Base-by-base conservation (phyloP, 2,797 vertebrate genomes). In the Limosa lapponica region DNA sequence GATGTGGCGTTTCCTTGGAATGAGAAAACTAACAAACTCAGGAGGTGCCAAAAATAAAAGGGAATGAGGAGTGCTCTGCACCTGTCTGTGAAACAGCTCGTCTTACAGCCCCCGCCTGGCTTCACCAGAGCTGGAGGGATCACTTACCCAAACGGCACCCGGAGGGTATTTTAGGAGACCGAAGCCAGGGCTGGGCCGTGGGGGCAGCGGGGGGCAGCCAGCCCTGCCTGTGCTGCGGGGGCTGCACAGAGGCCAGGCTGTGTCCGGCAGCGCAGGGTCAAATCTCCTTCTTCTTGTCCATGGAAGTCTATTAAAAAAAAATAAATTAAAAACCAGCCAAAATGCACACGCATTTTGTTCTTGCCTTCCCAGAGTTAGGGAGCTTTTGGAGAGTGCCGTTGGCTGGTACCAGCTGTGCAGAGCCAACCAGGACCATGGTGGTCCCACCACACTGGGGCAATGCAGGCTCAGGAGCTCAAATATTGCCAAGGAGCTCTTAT, bases 251-350 rank as follows among this genome's bases (percentile, higher is more conserved):
- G 51, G 10, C 36, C n/a, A n/a, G 66, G 78, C 37, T 9, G 13
- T 0, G 6, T 4, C 20, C 2, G 1, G 25, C 1, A 1, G 15
- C 4, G 30, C 2, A 0, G 37, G 17, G 10, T 22, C 11, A 0
- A 5, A 4, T 16, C 80, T 55, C 57, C n/a, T 84, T 34, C 52
- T 52, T 48, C 51, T 2, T 5, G 11, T 17, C 18, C 27, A 0
- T 4, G 25, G 36, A 37, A 25, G 11, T 1, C 78, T 37, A 2
- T 2, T 25, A 13, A 11, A 52, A 77, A 57, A 8, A 48, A 30
- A 6, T 1, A 41, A 18, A 5, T 10, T 17, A 59, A 64, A 13
- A 22, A 4, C 3, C 36, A 24, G 30, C 8, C 10, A 6, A 32
- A 62, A 12, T 18, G 15, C 22, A 5, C 19, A 3, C 9, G 0